Evolutionary conservation across 2,888 invertebrate species (phyloP), one percentile per base, ranked within the genome.

Genomic region (Tribolium freemani): DNA sequence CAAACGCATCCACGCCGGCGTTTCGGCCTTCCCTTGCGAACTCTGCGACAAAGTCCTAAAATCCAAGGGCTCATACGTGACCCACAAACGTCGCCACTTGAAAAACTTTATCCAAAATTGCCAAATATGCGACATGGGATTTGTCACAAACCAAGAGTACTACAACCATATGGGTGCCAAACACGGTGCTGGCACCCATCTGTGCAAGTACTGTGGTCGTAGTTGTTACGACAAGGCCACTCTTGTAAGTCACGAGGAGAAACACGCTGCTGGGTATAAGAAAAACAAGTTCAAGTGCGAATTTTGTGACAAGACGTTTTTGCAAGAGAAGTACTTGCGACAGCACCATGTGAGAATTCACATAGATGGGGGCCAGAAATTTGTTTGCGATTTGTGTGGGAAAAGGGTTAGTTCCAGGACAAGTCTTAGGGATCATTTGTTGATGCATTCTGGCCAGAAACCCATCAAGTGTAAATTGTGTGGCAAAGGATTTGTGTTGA

Each of bases 11-110:
- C 78, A 80, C 48, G 73, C 71, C 5, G 67, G 46, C 2, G 16
- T 38, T 10, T 5, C 9, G 0, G 67, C 70, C 5, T 80, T 76
- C 70, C 73, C 80, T 58, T 91, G 91, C 76, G 86, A 89, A 0
- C 84, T 89, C 1, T 91, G 91, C 73, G 88, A 89, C 0, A 89
- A 90, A 75, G 89, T 88, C 63, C 88, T 91, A 74, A 72, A 76
- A 57, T 77, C 81, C 0, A 80, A 81, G 61, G 80, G 81, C 6
- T 78, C 81, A 3, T 75, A 77, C 66, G 89, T 88, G 51, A 87
- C 89, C 0, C 90, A 90, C 75, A 87, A 88, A 85, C 81, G 87
- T 1, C 87, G 88, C 54, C 90, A 90, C 71, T 87, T 88, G 20
- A 89, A 89, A 0, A 88, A 88, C 20, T 89, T 88, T 74, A 88